phyloP scores from a whole-genome alignment of 2,888 invertebrate species.

The Nycteola revayana region DNA sequence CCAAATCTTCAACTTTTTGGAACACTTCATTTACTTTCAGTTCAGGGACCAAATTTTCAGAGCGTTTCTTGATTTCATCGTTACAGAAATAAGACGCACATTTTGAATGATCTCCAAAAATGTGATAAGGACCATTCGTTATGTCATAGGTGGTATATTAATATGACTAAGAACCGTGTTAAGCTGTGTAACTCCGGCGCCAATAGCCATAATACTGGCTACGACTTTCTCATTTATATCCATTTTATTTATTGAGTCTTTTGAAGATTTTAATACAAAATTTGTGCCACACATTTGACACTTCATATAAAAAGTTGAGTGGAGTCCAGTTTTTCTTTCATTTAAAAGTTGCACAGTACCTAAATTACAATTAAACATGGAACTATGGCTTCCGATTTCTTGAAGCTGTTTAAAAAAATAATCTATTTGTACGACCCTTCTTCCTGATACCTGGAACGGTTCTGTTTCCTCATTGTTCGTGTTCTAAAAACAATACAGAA shows the following conservation, averaged over 20 bases:
- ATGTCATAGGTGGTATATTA: slow-evolving; percentile 1
- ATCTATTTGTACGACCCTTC: not conserved
- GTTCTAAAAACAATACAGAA: not conserved
- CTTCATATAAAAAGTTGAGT: not conserved
- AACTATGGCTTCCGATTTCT: too few species aligned
- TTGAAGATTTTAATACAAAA: not conserved
- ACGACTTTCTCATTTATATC: slow-evolving; percentile 2
- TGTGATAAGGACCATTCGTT: slow-evolving; percentile 4
- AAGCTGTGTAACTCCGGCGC: not conserved
- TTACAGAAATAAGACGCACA: slow-evolving; percentile 1
- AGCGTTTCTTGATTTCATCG: not conserved
- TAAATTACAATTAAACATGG: slow-evolving; percentile 7
- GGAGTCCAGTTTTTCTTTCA: not conserved
- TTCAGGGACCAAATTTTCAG: not conserved
- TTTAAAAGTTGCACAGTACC: not conserved
- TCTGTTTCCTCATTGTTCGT: too few species aligned
- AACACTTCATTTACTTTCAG: not conserved
- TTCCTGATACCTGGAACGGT: not conserved
- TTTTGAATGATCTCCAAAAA: slow-evolving; percentile 8
- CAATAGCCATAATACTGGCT: slow-evolving; percentile 3
- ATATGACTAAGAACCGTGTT: slow-evolving; percentile 1
- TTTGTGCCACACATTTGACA: not conserved
- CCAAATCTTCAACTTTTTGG: slow-evolving; percentile 1
- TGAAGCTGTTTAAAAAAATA: too few species aligned
- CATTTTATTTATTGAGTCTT: slow-evolving; percentile 1